Percentiles rank a stretch among this genome's conserved stretches.
phyloP scores from a whole-genome alignment of 2,797 vertebrate species.

The Mormyrus proboscirostris region DNA sequence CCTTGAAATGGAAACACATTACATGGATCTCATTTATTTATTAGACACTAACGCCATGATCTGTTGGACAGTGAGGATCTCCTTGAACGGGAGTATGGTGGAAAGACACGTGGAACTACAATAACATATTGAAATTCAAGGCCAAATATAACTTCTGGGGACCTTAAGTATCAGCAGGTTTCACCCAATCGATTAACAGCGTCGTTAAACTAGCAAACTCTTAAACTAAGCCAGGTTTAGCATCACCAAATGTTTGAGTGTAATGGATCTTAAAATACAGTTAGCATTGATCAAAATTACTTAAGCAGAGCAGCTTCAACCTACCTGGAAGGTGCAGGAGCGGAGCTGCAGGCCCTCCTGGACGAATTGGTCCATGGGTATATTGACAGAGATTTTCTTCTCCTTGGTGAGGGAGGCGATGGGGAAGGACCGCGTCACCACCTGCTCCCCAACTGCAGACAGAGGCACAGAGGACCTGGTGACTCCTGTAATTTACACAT shows the following conservation, averaged over 20 bases:
- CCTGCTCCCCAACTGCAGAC: conserved; percentile 82
- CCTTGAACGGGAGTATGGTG: not conserved
- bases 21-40: not conserved
- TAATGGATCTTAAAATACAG: not conserved
- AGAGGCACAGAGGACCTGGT: not conserved
- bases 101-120: not conserved
- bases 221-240: not conserved
- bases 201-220: not conserved
- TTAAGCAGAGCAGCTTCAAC: not conserved
- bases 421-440: conserved; percentile 87
- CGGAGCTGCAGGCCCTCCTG: conserved; percentile 88
- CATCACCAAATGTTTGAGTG: not conserved
- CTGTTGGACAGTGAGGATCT: too few species aligned
- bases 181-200: not conserved
- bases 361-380: conserved; percentile 71
- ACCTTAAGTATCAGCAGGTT: not conserved
- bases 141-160: not conserved
- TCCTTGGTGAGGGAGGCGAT: conserved; percentile 93
- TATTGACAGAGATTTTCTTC: conserved; percentile 73
- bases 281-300: not conserved
- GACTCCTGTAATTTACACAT: not conserved
- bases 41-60: not conserved
- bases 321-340: conserved; percentile 94
- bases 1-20: not conserved
- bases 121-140: not conserved